Conservation (phyloP, 2,797 vertebrate genomes). For the Centropyge bicolor region DNA sequence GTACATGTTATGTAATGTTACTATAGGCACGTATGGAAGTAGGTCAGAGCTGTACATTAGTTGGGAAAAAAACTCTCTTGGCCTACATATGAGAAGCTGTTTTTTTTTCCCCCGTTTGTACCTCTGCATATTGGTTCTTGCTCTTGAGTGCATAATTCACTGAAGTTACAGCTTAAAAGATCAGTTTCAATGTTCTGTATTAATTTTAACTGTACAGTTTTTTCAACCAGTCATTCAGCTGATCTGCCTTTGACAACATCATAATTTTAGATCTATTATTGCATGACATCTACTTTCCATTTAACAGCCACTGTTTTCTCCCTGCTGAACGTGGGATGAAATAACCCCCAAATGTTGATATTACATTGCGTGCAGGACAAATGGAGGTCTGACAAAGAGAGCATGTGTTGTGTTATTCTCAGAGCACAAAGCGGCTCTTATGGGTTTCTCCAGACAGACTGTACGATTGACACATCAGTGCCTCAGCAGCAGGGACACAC, state of each 20-base stretch:
- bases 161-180: neutral
- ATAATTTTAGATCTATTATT: slow-evolving; percentile 41
- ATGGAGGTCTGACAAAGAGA: slow-evolving; percentile 31
- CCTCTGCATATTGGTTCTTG: neutral
- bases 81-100: neutral
- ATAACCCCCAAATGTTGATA: slow-evolving; percentile 44
- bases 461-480: slow-evolving; percentile 11
- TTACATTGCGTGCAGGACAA: slow-evolving; percentile 27
- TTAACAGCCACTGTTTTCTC: slow-evolving; percentile 19
- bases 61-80: neutral
- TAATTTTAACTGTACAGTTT: neutral
- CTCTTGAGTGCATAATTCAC: neutral
- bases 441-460: slow-evolving; percentile 32
- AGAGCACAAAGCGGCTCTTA: slow-evolving; percentile 41
- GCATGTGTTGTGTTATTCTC: slow-evolving; percentile 45
- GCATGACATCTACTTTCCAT: slow-evolving; percentile 19
- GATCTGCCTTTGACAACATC: slow-evolving; percentile 11
- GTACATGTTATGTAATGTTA: slow-evolving; percentile 48
- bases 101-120: neutral
- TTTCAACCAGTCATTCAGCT: neutral
- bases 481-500: slow-evolving; percentile 17
- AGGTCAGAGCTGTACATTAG: slow-evolving; percentile 25
- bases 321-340: slow-evolving; percentile 34
- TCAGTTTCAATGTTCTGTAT: slow-evolving; percentile 2
- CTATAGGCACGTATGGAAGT: slow-evolving; percentile 39